Conservation (phyloP, 2,797 vertebrate genomes). For the Chiroxiphia lanceolata region DNA sequence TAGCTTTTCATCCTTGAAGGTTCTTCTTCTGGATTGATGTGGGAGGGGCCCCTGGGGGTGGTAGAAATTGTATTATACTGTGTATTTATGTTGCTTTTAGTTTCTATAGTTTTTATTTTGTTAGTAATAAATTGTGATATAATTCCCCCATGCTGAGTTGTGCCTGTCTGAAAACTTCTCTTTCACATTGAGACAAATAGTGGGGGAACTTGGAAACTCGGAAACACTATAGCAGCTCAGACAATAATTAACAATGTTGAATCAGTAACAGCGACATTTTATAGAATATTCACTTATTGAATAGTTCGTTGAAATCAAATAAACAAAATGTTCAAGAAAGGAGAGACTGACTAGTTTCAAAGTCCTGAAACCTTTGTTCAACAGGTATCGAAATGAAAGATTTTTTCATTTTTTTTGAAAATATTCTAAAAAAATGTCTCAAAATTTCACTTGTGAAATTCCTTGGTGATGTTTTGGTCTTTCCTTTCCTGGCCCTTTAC, state of each 20-base stretch:
- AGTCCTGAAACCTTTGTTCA: background rate
- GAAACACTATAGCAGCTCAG: background rate
- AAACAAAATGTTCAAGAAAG: background rate
- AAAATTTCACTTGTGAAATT: background rate
- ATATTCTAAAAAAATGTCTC: background rate
- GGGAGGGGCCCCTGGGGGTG: too few species aligned
- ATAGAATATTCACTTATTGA: background rate
- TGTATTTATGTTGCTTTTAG: too few species aligned
- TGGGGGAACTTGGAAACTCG: too few species aligned
- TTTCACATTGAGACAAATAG: too few species aligned
- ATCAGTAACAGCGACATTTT: background rate
- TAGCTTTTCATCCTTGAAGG: too few species aligned
- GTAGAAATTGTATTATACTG: too few species aligned
- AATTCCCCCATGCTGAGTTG: too few species aligned
- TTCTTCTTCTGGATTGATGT: too few species aligned
- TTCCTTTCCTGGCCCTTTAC: background rate
- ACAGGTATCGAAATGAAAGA: background rate
- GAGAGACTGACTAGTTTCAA: background rate
- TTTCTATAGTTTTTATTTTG: too few species aligned
- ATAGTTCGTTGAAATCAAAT: background rate
- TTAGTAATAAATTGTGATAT: too few species aligned
- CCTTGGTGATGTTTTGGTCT: background rate
- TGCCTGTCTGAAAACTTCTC: too few species aligned
- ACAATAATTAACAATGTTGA: background rate
- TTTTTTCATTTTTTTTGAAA: background rate